These are phyloP conservation scores for Drosophila lowei DNA, from an alignment of 1,140 invertebrate species.

Conservation along the genomic window DNA sequence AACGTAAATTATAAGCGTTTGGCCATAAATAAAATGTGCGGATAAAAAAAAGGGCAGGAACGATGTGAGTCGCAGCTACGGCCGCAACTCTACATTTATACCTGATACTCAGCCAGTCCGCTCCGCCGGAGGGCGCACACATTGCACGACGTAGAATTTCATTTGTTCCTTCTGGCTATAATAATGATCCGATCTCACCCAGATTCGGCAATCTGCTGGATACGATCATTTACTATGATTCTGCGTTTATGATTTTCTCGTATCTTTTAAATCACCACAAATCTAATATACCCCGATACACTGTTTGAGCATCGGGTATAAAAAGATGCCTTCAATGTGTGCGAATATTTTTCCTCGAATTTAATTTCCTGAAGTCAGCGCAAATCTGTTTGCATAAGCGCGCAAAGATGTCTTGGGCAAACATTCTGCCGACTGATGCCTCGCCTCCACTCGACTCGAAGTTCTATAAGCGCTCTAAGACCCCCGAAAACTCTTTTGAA, in stretches of 20 bases:
- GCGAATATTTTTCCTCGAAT: slow-evolving; percentile 14
- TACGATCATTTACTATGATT: too few relatives aligned
- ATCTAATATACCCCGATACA: too few relatives aligned
- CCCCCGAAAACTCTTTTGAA: slow-evolving; percentile 63
- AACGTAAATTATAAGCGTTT: slow-evolving; percentile 59
- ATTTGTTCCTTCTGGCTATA: too few relatives aligned
- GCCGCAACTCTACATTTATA: too few relatives aligned
- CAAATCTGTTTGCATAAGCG: slow-evolving; percentile 58
- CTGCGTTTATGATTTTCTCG: too few relatives aligned
- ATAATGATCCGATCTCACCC: too few relatives aligned
- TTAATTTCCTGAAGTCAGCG: slow-evolving; percentile 60
- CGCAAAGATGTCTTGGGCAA: slow-evolving; percentile 43
- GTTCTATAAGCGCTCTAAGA: slow-evolving; percentile 50
- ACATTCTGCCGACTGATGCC: slow-evolving; percentile 27
- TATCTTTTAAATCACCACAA: too few relatives aligned
- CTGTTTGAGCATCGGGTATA: background rate
- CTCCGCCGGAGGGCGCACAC: too few relatives aligned
- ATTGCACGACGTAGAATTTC: too few relatives aligned
- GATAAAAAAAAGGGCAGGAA: slow-evolving; percentile 1
- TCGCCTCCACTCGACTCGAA: slow-evolving; percentile 15
- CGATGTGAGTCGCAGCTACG: too few relatives aligned
- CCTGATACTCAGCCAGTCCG: too few relatives aligned
- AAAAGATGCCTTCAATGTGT: slow-evolving; percentile 7
- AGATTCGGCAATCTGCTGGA: too few relatives aligned
- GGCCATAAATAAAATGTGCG: slow-evolving; percentile 44